Evolutionary conservation across 2,113 vertebrate species (phyloP).

Genomic region (Vidua macroura): DNA sequence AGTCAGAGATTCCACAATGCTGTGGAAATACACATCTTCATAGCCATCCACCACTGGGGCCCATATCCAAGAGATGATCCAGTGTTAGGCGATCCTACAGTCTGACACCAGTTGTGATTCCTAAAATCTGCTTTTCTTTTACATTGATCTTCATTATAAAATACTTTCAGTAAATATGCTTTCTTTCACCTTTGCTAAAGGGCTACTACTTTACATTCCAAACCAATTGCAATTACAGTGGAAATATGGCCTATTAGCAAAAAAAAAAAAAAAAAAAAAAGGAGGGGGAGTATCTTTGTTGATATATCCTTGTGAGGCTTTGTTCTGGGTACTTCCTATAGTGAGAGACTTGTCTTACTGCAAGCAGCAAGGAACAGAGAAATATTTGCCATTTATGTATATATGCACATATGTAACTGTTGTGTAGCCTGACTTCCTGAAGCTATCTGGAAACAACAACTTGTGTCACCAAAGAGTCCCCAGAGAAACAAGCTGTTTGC

Average conservation of each 20-base stretch:
- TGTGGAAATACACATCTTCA: not conserved
- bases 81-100: not conserved
- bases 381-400: not conserved
- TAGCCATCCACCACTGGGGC: not conserved
- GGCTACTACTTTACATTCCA: not conserved
- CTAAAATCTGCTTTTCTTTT: not conserved
- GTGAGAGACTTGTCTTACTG: not conserved
- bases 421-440: not conserved
- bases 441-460: not conserved
- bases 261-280: no score
- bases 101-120: not conserved
- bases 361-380: not conserved
- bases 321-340: not conserved
- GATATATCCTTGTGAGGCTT: not conserved
- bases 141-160: not conserved
- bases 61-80: not conserved
- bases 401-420: not conserved
- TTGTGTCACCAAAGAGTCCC: not conserved
- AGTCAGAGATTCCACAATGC: rapidly evolving
- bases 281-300: not conserved
- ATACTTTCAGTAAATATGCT: not conserved
- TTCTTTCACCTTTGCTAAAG: not conserved
- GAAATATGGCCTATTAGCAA: not conserved
- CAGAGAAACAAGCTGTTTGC: slow-evolving; percentile 51
- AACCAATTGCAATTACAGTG: not conserved